phyloP scores from a whole-genome alignment of 2,888 invertebrate species.

The Hyposoter didymator region DNA sequence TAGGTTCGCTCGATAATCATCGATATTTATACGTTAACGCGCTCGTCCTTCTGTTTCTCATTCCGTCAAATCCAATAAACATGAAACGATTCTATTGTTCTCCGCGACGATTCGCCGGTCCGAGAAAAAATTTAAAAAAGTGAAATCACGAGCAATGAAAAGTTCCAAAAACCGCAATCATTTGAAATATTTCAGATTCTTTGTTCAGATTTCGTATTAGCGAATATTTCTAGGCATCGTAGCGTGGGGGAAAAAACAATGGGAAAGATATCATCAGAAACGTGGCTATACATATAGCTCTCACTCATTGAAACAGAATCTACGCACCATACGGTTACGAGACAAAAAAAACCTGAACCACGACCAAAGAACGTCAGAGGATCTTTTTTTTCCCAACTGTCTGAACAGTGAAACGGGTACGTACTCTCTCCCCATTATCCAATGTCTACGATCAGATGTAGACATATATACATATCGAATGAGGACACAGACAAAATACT shows the following conservation, averaged over 20 bases:
- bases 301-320: background rate
- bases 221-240: background rate
- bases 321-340: background rate
- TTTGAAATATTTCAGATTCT: background rate
- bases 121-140: background rate
- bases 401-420: background rate
- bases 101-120: background rate
- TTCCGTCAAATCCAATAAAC: background rate
- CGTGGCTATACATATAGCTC: background rate
- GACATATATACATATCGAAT: background rate
- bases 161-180: background rate
- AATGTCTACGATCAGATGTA: background rate
- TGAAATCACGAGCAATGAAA: background rate
- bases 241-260: background rate
- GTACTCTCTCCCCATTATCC: background rate
- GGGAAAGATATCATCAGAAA: background rate
- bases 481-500: conserved; percentile 59
- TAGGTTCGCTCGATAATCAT: background rate
- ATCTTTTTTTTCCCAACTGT: background rate
- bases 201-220: background rate
- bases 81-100: background rate
- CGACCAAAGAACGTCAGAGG: background rate
- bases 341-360: background rate
- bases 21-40: background rate
- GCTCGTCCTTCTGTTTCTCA: background rate